Evolutionary conservation across 2,113 vertebrate genomes (phyloP).

Genomic region (Cathartes aura): DNA sequence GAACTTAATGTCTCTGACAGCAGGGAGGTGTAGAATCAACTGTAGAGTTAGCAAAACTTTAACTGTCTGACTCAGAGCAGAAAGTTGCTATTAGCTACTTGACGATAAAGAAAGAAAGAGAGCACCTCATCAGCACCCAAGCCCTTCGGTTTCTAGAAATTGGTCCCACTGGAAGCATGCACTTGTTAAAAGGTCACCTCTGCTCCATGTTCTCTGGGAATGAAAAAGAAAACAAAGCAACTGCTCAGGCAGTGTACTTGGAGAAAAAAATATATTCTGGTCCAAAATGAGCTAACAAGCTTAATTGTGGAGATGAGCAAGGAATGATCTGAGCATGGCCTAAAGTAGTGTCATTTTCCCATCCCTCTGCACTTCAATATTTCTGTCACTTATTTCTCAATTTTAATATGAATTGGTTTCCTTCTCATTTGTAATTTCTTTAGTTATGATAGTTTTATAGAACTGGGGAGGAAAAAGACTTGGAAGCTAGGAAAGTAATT

Average conservation of each 20-base stretch:
- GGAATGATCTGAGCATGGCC: not conserved
- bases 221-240: not conserved
- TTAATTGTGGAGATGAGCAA: not conserved
- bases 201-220: not conserved
- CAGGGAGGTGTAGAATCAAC: not conserved
- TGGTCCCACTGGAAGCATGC: slow-evolving; percentile 4
- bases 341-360: not conserved
- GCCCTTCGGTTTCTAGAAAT: not conserved
- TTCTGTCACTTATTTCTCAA: not conserved
- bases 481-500: not conserved
- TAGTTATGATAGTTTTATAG: not conserved
- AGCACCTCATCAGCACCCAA: not conserved
- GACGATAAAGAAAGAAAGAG: not conserved
- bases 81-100: not conserved
- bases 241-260: not conserved
- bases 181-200: not conserved
- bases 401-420: not conserved
- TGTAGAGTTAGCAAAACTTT: not conserved
- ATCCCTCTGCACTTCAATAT: not conserved
- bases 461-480: not conserved
- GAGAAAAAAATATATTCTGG: not conserved
- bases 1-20: slow-evolving; percentile 5
- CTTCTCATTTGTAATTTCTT: not conserved
- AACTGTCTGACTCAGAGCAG: not conserved
- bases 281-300: not conserved